Evolutionary conservation across 2,113 vertebrate genomes (phyloP), one percentile per base, ranked within the genome.

Genomic region (Mobula hypostoma): DNA sequence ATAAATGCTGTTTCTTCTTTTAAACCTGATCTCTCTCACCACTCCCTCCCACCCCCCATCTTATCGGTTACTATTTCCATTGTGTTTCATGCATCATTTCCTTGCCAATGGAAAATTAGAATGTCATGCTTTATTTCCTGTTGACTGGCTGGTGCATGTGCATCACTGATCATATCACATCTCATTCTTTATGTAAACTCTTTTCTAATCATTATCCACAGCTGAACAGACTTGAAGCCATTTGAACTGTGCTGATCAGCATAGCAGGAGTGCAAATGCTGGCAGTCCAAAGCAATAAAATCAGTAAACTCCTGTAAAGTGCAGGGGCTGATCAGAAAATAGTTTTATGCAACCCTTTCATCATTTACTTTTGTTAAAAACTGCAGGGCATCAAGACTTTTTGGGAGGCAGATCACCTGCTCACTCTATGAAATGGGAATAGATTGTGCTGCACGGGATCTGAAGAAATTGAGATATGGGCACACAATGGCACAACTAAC

Each of bases 131-230:
- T 56, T 70, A 76, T 93, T 93, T 93, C 36, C 68, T 93, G 91
- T 74, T 74, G 68, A 93, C 68, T 93, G 63, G 90, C 40, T 74
- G 90, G 40, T 93, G 70, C 40, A 40, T 93, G 68, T 56, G 91
- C 91, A 56, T 93, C 70, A 70, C 36, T 93, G 91, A 93, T 93
- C 91, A 93, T 93, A 93, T 90, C 87, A 68, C 63, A 90, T 74
- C 91, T 93, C 91, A 93, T 93, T 93, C 70, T 74, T 93, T 93
- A 0, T 56, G 40, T 5, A 74, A 93, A 48, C 40, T n/a, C 21
- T 48, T 36, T 93, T 56, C 32, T 9, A 93, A 70, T 40, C 68
- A 72, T 48, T 93, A 74, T 48, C 48, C 68, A 74, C 68, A 74
- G 70, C 91, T 48, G 91, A 93, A 66, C 66, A 93, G 70, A 93